phyloP scores from a whole-genome alignment of 1,140 invertebrate species.

The Paramacrobiotus metropolitanus region DNA sequence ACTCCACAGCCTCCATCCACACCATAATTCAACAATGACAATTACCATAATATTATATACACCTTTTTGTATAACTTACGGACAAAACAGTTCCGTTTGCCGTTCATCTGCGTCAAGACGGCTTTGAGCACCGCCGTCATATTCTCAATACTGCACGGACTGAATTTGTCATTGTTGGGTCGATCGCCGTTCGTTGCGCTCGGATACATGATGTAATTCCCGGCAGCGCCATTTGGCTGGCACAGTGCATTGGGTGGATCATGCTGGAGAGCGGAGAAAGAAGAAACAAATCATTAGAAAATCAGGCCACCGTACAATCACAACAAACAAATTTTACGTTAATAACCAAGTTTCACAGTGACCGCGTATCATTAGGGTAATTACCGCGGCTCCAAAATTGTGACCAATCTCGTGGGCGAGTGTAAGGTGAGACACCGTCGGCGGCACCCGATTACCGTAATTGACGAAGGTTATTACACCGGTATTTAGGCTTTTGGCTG shows the following conservation, averaged over 20 bases:
- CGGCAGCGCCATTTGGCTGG: conserved; percentile 63
- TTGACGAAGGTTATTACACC: conserved; percentile 98
- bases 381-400: conserved; percentile 91
- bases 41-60: too few species aligned
- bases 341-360: too few species aligned
- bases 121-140: conserved; percentile 81
- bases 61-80: too few species aligned
- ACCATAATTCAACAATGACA: too few species aligned
- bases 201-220: conserved; percentile 95
- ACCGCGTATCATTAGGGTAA: too few species aligned
- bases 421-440: conserved; percentile 87
- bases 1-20: too few species aligned
- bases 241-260: conserved; percentile 59
- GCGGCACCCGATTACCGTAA: conserved; percentile 84
- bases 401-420: conserved; percentile 97
- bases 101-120: conserved; percentile 47
- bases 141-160: conserved; percentile 70
- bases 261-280: conserved; percentile 38
- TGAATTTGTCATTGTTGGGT: conserved; percentile 83
- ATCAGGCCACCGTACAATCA: too few species aligned
- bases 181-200: conserved; percentile 78
- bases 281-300: conserved; percentile 10
- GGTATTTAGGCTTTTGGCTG: conserved; percentile 81
- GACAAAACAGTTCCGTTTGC: conserved; percentile 84
- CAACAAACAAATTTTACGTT: too few species aligned